Conservation (phyloP, 1,140 invertebrate species). For the Pachypeltis micranthus region DNA sequence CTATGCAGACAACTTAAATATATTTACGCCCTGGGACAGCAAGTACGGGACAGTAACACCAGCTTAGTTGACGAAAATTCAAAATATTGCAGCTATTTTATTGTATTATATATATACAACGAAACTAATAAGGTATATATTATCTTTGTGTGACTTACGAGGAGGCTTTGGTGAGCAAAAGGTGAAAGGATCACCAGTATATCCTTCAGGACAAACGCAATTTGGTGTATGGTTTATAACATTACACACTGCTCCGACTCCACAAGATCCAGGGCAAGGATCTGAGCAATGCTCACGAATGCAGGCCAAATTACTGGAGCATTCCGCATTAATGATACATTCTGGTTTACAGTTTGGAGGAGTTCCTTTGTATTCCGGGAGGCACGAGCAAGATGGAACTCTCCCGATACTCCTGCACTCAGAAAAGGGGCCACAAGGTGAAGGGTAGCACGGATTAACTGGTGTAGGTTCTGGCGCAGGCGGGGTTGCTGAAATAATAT, state of each 20-base stretch:
- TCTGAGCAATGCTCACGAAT: constrained; percentile 53
- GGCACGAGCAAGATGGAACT: constrained; percentile 50
- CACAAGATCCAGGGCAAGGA: constrained; percentile 63
- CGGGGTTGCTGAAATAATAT: constrained; percentile 10
- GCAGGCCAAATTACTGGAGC: constrained; percentile 47
- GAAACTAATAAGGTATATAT: no score
- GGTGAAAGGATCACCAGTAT: constrained; percentile 56
- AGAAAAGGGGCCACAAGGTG: constrained; percentile 56
- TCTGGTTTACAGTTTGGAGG: constrained; percentile 58
- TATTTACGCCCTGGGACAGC: no score
- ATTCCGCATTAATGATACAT: constrained; percentile 52
- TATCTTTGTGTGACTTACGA: no score
- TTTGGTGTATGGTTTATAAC: constrained; percentile 51
- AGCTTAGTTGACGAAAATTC: no score
- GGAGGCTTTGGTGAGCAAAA: constrained; percentile 44
- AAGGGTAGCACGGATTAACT: constrained; percentile 50
- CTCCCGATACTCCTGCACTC: constrained; percentile 46
- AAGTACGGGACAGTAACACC: no score
- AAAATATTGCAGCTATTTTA: no score
- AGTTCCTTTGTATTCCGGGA: constrained; percentile 48
- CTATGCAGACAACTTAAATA: no score
- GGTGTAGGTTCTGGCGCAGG: constrained; percentile 29
- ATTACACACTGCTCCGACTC: constrained; percentile 46
- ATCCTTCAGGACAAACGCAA: constrained; percentile 52
- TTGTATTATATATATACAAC: no score